Percentiles rank a stretch among this genome's conserved stretches.
Evolutionary conservation across 1,140 invertebrate species (phyloP).

Genomic region (Atta colombica): DNA sequence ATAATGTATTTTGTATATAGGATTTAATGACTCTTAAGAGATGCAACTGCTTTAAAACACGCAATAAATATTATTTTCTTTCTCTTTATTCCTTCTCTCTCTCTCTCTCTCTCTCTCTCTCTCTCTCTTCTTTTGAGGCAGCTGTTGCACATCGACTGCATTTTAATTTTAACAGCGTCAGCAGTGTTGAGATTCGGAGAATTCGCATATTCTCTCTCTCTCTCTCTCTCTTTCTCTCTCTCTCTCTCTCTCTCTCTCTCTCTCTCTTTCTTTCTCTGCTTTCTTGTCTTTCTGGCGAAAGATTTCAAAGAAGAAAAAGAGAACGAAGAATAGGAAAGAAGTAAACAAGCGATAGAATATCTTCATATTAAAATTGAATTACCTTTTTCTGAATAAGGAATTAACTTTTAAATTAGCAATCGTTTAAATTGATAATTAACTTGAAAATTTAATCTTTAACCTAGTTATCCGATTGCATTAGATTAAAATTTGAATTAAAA

Average conservation of each 20-base stretch:
- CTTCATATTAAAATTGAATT: slow-evolving; percentile 15
- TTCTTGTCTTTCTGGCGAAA: not conserved
- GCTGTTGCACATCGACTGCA: slow-evolving; percentile 64
- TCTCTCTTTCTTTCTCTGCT: not conserved
- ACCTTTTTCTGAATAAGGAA: slow-evolving; percentile 2
- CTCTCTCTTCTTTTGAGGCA: not conserved
- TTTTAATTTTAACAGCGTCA: slow-evolving; percentile 73
- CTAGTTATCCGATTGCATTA: not conserved
- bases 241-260: not conserved
- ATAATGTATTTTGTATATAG: not conserved
- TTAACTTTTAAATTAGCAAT: slow-evolving; percentile 17
- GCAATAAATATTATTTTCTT: slow-evolving; percentile 28
- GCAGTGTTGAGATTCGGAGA: slow-evolving; percentile 61
- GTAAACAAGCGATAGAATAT: slow-evolving; percentile 4
- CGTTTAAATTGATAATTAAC: slow-evolving; percentile 10
- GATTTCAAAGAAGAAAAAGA: not conserved
- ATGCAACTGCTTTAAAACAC: not conserved
- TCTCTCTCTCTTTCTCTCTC: not conserved
- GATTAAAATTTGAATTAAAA: slow-evolving; percentile 10
- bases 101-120: not conserved
- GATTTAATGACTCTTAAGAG: slow-evolving; percentile 12
- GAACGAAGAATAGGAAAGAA: not conserved
- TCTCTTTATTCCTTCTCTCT: not conserved
- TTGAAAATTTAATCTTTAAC: slow-evolving; percentile 21
- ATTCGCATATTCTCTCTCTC: slow-evolving; percentile 28